A percentile compares a stretch with the other conserved stretches of the same genome.
Evolutionary conservation across 2,113 vertebrate genomes (phyloP).

Genomic region (Ptychochromis oligacanthus): DNA sequence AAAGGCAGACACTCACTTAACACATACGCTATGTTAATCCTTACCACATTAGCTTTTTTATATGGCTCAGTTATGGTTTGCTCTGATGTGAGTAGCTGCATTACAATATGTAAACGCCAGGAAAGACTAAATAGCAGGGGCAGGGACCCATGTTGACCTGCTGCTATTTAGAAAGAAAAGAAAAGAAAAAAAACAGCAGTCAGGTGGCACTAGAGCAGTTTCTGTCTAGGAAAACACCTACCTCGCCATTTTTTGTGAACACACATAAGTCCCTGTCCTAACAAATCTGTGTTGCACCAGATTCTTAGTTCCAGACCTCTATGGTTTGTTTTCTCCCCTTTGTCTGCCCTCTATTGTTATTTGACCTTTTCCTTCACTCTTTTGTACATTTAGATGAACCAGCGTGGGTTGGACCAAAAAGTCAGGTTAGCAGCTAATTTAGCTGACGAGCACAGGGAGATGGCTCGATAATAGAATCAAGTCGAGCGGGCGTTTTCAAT

Average conservation of each 20-base stretch:
- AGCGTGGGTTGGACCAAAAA: slow-evolving; percentile 24
- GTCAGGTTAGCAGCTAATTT: slow-evolving; percentile 56
- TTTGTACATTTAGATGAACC: slow-evolving; percentile 44
- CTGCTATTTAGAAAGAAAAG: slow-evolving; percentile 60
- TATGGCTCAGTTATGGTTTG: not conserved
- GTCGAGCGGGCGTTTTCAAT: slow-evolving; percentile 34
- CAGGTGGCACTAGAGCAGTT: not conserved
- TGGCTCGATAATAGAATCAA: slow-evolving; percentile 53
- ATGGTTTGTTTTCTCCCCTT: not conserved
- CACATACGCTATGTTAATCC: not conserved
- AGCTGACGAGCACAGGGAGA: slow-evolving; percentile 44
- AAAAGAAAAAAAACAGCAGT: slow-evolving; percentile 43
- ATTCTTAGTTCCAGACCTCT: not conserved
- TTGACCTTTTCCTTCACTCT: slow-evolving; percentile 49
- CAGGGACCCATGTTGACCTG: slow-evolving; percentile 54
- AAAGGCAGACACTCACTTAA: not conserved
- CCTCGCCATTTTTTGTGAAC: slow-evolving; percentile 6
- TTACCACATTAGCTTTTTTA: not conserved
- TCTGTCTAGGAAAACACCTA: slow-evolving; percentile 43
- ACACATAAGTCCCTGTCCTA: slow-evolving; percentile 1
- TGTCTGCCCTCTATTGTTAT: slow-evolving; percentile 46
- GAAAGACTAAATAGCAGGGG: slow-evolving; percentile 27
- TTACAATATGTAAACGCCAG: slow-evolving; percentile 53
- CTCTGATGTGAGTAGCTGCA: slow-evolving; percentile 31
- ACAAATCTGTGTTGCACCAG: not conserved